These are phyloP conservation scores for Heteromurus nitidus DNA, from an alignment of 2,888 invertebrate genomes.

Conservation along the genomic window DNA sequence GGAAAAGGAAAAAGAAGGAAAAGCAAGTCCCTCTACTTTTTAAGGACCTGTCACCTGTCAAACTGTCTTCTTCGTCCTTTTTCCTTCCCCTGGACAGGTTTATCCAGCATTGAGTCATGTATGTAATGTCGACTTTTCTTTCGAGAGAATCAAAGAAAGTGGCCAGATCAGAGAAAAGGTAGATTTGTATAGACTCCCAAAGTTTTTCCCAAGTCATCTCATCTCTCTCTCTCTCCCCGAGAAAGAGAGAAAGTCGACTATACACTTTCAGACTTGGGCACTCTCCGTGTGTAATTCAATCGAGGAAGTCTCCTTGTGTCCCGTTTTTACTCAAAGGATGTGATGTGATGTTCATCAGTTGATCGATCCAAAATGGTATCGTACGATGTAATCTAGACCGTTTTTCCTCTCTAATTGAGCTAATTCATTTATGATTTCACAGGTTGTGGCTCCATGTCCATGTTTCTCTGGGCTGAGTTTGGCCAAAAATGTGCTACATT, in stretches of 20 bases:
- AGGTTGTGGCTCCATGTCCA: too few relatives aligned
- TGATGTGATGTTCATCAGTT: not conserved
- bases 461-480: too few relatives aligned
- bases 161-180: not conserved
- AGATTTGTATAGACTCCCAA: too few relatives aligned
- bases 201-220: too few relatives aligned
- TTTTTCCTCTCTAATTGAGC: constrained; percentile 10
- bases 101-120: constrained; percentile 38
- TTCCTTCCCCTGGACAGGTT: constrained; percentile 36
- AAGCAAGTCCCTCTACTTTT: constrained; percentile 38
- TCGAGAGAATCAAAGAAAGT: constrained; percentile 2
- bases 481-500: too few relatives aligned
- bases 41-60: constrained; percentile 52
- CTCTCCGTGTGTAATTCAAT: too few relatives aligned
- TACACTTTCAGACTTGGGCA: too few relatives aligned
- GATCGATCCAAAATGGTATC: constrained; percentile 3
- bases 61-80: constrained; percentile 34
- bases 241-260: too few relatives aligned
- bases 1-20: not conserved
- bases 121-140: constrained; percentile 39
- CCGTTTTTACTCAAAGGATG: not conserved
- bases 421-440: constrained; percentile 13
- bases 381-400: constrained; percentile 3
- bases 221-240: too few relatives aligned
- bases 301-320: too few relatives aligned